Percentiles rank a stretch among this genome's conserved stretches.
Evolutionary conservation across 2,888 invertebrate genomes (phyloP).

Genomic region (Drosophila niveifrons): DNA sequence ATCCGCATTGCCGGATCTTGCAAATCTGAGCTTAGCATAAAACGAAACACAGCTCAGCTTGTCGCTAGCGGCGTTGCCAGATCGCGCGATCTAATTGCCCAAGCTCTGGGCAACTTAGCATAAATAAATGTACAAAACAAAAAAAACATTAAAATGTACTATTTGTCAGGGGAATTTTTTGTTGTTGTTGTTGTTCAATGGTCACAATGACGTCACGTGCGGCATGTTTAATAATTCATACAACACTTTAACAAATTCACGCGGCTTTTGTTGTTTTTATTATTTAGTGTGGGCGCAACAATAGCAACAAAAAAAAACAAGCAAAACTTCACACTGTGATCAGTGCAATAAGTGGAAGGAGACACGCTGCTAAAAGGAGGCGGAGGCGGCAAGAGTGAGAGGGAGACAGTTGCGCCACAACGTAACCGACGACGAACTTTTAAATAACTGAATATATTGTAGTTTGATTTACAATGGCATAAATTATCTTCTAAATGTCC

Average conservation of each 20-base stretch:
- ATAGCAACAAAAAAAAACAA: conserved; percentile 25
- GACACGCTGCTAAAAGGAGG: background rate
- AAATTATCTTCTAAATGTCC: conserved; percentile 40
- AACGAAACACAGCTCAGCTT: too few species aligned
- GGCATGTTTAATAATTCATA: conserved; percentile 29
- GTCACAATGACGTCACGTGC: conserved; percentile 52
- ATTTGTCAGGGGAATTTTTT: conserved; percentile 12
- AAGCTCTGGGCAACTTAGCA: conserved; percentile 9
- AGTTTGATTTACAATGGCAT: conserved; percentile 43
- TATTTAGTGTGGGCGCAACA: conserved; percentile 26
- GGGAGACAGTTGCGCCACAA: conserved; percentile 25
- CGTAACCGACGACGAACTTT: conserved; percentile 39
- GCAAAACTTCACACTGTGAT: conserved; percentile 11
- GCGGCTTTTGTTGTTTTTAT: conserved; percentile 11
- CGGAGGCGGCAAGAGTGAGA: background rate
- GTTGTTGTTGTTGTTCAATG: too few species aligned
- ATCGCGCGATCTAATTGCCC: conserved; percentile 7
- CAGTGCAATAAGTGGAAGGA: background rate
- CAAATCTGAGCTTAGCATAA: too few species aligned
- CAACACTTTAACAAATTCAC: conserved; percentile 21
- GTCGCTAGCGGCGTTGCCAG: background rate
- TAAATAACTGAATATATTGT: conserved; percentile 37
- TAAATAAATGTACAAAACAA: background rate
- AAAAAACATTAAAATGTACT: conserved; percentile 20
- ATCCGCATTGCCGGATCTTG: background rate